Evolutionary conservation across 2,113 vertebrate genomes (phyloP), one percentile per base, ranked within the genome.

Genomic region (Lonchura striata): DNA sequence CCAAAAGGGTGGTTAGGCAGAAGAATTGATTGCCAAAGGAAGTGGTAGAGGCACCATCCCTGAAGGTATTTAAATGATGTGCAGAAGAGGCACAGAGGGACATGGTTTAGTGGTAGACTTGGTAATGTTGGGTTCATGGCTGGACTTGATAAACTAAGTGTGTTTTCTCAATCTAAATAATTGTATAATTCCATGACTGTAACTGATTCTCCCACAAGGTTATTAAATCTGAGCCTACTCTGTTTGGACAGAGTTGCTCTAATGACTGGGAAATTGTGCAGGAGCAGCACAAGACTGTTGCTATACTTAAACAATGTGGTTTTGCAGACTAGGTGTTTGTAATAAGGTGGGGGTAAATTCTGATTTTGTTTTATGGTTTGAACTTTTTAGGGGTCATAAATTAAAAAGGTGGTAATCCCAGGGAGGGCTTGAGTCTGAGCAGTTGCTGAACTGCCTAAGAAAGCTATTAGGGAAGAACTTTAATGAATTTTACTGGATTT

Each of bases 1-100:
- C 27, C 0, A 6, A 39, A 65, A 75, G 16, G 1, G 4, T 61
- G 25, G 0, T 42, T 14, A 47, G 8, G 1, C 10, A 15, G 4
- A 70, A 59, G 31, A 57, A 49, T 0, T 33, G 9, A 6, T 44
- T 88, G 18, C 35, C 7, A 2, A 46, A 5, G 18, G 30, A 56
- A 23, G n/a, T 20, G 10, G 1, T 53, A 6, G 27, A 33, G 5
- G 24, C 8, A 27, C 10, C 15, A 30, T 57, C 5, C n/a, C 39
- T 68, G 50, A 13, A 74, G 5, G 21, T 53, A 15, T 50, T 64
- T 35, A 37, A 70, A 75, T 15, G 47, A 10, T 3, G 3, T 22
- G 28, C 19, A 57, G 20, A 28, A 14, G 6, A 2, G 2, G 8
- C 1, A 3, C 15, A 31, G 31, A 70, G 37, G 11, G 14, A 42